A percentile compares a stretch with the other conserved stretches of the same genome.
phyloP scores from a whole-genome alignment of 2,797 vertebrate genomes.

The Mus caroli region DNA sequence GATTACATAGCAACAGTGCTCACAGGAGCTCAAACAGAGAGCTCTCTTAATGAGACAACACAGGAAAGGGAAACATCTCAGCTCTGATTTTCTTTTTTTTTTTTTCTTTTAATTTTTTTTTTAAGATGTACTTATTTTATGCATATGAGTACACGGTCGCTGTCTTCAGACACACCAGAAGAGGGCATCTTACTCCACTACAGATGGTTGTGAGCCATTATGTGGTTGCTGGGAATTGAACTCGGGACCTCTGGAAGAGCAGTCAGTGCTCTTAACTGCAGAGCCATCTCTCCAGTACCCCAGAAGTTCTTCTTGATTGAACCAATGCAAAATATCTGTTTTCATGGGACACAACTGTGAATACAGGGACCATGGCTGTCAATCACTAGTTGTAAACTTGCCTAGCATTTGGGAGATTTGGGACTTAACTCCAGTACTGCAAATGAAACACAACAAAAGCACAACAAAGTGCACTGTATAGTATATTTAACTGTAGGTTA shows the following conservation, averaged over 20 bases:
- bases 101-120: too few relatives aligned
- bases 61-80: neutral
- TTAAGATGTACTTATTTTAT: too few relatives aligned
- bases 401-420: neutral
- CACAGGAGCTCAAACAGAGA: neutral
- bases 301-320: constrained; percentile 24
- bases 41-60: neutral
- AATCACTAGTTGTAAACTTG: neutral
- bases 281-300: too few relatives aligned
- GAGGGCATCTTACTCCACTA: too few relatives aligned
- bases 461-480: neutral
- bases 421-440: neutral
- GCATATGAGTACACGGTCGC: too few relatives aligned
- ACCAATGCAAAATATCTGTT: constrained; percentile 3
- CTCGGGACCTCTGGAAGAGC: too few relatives aligned
- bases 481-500: neutral
- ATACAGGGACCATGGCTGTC: neutral
- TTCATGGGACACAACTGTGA: neutral
- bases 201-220: too few relatives aligned
- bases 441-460: neutral
- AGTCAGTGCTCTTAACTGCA: too few relatives aligned
- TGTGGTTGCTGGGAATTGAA: too few relatives aligned
- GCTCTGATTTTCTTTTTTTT: neutral
- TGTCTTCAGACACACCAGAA: too few relatives aligned
- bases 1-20: neutral